phyloP scores from a whole-genome alignment of 2,888 invertebrate genomes.

The Phasia obesa region DNA sequence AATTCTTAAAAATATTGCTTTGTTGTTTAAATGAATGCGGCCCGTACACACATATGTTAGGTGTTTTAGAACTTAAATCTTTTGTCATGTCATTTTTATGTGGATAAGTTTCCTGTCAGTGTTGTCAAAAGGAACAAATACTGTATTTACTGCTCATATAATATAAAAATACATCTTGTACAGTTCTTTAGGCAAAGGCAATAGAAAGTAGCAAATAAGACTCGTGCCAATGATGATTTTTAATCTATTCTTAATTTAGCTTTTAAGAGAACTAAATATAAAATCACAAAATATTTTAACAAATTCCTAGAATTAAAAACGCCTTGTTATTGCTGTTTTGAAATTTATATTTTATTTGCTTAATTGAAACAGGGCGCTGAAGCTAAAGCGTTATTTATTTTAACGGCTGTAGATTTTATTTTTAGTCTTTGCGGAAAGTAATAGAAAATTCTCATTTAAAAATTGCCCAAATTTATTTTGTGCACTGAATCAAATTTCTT shows the following conservation, averaged over 20 bases:
- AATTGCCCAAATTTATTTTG: too few relatives aligned
- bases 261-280: background rate
- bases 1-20: conserved; percentile 66
- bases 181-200: conserved; percentile 1
- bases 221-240: conserved; percentile 38
- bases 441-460: too few relatives aligned
- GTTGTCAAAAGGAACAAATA: conserved; percentile 28
- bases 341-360: too few relatives aligned
- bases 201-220: background rate
- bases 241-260: background rate
- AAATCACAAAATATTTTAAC: background rate
- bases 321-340: too few relatives aligned
- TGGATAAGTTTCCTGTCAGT: conserved; percentile 66
- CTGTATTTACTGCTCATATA: background rate
- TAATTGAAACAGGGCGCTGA: too few relatives aligned
- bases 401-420: too few relatives aligned
- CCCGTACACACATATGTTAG: conserved; percentile 59
- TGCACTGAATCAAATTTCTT: too few relatives aligned
- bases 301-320: background rate
- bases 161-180: conserved; percentile 11
- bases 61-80: conserved; percentile 60
- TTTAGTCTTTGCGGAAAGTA: too few relatives aligned
- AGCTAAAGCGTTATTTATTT: too few relatives aligned
- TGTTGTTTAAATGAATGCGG: conserved; percentile 53
- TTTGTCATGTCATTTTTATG: conserved; percentile 63